Base-by-base conservation (phyloP, 2,113 vertebrate species). In the Strix aluco region DNA sequence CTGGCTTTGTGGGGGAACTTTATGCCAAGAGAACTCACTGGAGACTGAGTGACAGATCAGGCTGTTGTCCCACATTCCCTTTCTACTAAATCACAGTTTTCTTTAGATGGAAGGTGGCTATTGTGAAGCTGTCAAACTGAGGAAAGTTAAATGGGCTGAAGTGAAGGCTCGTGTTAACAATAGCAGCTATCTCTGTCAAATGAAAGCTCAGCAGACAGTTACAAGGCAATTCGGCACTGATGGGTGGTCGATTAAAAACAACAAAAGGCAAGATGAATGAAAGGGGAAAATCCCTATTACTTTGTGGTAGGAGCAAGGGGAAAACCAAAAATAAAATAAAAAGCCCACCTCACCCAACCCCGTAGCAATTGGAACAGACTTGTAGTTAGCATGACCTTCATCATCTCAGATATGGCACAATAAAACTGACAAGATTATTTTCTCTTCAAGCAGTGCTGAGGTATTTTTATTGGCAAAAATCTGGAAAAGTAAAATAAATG, bases 61-160 rank as follows among this genome's bases (percentile, higher is more conserved):
- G 88, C 97, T 97, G 92, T 97, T 97, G 96, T 97, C 96, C 94
- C 97, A 98, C 97, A 97, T 98, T 98, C 97, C 97, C 96, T 97
- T 92, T 94, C 97, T 97, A 95, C 97, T 98, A 98, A 98, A 98
- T 98, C 96, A 97, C 96, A 95, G 96, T 97, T 98, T 98, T 97
- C 97, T 98, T 97, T 97, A 86, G 77, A 95, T 96, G 91, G 96
- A 98, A 98, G 96, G 96, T 97, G 90, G 91, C 97, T 97, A 97
- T 98, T 98, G 98, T 98, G 97, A 96, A 98, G 94, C 97, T 98
- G 97, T 98, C 98, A 98, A 96, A 97, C 87, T 83, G 96, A 98
- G 96, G 95, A 96, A 96, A 96, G 95, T 98, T 98, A 98, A 98
- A 98, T 97, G 96, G 97, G 92, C 94, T 96, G 94, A 95, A 97